These are phyloP conservation scores for Axis porcinus DNA, from an alignment of 2,113 vertebrate genomes.

Conservation along the genomic window DNA sequence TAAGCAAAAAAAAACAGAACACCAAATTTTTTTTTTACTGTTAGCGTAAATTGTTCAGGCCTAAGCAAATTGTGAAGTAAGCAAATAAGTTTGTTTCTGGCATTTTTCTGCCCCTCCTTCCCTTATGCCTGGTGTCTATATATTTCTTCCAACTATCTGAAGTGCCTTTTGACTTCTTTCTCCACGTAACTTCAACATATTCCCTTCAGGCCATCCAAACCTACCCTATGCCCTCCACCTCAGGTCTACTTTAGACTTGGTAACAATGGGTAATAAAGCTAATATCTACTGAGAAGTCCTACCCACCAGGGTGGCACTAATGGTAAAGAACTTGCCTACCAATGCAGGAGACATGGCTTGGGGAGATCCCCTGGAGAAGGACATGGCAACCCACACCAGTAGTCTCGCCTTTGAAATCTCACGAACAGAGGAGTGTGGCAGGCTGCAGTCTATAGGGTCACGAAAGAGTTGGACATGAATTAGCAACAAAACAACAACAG, in stretches of 20 bases:
- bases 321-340: not conserved
- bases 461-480: not conserved
- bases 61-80: not conserved
- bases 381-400: not conserved
- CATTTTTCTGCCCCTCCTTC: not conserved
- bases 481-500: not conserved
- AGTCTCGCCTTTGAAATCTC: not conserved
- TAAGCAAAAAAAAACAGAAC: not conserved
- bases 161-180: not conserved
- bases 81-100: not conserved
- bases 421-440: not conserved
- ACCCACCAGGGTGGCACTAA: not conserved
- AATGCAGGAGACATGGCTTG: not conserved
- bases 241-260: not conserved
- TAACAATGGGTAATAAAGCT: not conserved
- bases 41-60: not conserved
- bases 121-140: not conserved
- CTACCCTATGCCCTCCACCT: not conserved
- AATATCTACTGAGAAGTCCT: not conserved
- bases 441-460: not conserved
- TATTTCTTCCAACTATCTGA: not conserved
- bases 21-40: not conserved
- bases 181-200: not conserved
- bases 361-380: not conserved
- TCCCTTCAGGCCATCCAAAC: not conserved